These are phyloP conservation scores for Cephalopachus bancanus DNA, from an alignment of 2,797 vertebrate species.

Conservation along the genomic window DNA sequence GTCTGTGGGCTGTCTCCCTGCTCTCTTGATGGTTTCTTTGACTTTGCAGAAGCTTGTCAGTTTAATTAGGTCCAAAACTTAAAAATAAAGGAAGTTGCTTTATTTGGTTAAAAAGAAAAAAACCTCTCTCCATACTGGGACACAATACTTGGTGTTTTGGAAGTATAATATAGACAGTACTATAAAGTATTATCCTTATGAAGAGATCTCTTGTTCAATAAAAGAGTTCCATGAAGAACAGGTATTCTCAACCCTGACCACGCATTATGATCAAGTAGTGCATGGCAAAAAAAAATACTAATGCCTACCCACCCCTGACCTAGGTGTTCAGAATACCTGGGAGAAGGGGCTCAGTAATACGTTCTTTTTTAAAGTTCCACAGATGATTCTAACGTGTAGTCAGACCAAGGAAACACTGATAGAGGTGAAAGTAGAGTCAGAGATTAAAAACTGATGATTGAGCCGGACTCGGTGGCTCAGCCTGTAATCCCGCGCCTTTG, in stretches of 20 bases:
- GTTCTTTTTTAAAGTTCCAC: background rate
- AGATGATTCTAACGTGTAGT: background rate
- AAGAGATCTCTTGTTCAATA: background rate
- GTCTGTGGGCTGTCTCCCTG: too few relatives aligned
- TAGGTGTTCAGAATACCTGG: background rate
- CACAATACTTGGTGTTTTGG: background rate
- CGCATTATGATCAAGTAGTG: background rate
- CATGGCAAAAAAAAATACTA: background rate
- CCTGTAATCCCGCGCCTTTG: too few relatives aligned
- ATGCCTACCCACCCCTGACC: fast-evolving
- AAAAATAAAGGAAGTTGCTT: background rate
- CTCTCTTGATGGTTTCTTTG: too few relatives aligned
- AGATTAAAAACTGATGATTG: background rate
- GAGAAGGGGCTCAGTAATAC: background rate
- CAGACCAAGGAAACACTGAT: background rate
- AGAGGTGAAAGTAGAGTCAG: background rate
- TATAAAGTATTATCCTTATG: background rate
- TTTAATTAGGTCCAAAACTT: background rate
- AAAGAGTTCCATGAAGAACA: background rate
- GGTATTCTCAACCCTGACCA: background rate
- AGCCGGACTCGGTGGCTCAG: too few relatives aligned
- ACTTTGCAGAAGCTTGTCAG: too few relatives aligned
- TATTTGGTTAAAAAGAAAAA: slow-evolving; percentile 20
- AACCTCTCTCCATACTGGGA: background rate
- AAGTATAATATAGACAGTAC: background rate